phyloP scores from a whole-genome alignment of 2,888 invertebrate species.

The Carcina quercana region DNA sequence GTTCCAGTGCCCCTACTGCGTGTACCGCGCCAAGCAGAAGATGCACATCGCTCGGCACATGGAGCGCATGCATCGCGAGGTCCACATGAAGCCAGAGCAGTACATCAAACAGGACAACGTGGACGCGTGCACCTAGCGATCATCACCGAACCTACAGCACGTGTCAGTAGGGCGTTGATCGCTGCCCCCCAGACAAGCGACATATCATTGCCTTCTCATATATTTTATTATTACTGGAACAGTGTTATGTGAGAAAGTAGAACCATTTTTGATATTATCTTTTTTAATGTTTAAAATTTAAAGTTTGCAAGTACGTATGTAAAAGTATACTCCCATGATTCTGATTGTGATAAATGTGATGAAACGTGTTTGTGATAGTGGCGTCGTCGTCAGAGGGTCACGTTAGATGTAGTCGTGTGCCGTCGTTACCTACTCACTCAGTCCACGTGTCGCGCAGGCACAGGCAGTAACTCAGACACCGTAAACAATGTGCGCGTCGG shows the following conservation, averaged over 20 bases:
- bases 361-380: constrained; percentile 69
- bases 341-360: constrained; percentile 69
- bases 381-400: constrained; percentile 61
- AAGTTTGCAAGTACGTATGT: constrained; percentile 20
- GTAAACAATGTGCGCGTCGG: constrained; percentile 36
- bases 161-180: no score
- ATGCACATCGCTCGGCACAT: constrained; percentile 89
- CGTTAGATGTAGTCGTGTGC: constrained; percentile 61
- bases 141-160: no score
- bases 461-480: constrained; percentile 30
- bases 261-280: constrained; percentile 14
- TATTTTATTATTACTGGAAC: constrained; percentile 15
- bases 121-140: constrained; percentile 62
- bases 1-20: constrained; percentile 87
- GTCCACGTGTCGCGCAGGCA: neutral
- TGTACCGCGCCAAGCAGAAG: constrained; percentile 88
- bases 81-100: constrained; percentile 66
- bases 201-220: constrained; percentile 31
- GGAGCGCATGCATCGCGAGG: constrained; percentile 87
- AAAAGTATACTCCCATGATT: constrained; percentile 37
- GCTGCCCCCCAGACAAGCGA: no score
- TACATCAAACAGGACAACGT: constrained; percentile 69
- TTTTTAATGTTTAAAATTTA: constrained; percentile 15
- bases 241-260: constrained; percentile 9
- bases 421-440: constrained; percentile 47